Conservation (phyloP, 2,888 invertebrate species). For the Laothoe populi region DNA sequence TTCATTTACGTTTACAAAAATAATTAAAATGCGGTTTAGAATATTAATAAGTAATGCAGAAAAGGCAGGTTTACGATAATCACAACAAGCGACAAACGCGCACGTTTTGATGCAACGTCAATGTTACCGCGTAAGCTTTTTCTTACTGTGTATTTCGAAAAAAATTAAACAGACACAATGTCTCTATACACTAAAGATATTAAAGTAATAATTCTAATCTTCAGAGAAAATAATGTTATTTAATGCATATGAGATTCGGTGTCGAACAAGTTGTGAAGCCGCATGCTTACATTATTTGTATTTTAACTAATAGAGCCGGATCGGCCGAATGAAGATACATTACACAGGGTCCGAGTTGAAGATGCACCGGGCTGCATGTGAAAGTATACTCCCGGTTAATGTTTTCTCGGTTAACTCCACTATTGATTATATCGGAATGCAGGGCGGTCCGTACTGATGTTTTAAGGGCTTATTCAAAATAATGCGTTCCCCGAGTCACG, state of each 20-base stretch:
- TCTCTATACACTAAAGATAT: neutral
- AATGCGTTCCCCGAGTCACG: constrained; percentile 31
- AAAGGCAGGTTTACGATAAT: no score
- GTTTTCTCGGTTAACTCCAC: constrained; percentile 36
- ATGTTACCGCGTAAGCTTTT: no score
- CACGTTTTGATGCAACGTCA: no score
- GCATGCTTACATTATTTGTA: constrained; percentile 22
- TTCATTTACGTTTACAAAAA: no score
- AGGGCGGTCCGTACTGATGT: constrained; percentile 35
- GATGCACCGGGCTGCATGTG: constrained; percentile 27
- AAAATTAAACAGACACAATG: no score
- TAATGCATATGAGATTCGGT: neutral
- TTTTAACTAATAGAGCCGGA: constrained; percentile 24
- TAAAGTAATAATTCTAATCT: neutral
- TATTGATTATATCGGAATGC: constrained; percentile 50
- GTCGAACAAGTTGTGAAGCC: constrained; percentile 16
- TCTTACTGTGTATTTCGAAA: no score
- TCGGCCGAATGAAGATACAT: constrained; percentile 23
- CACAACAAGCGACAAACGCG: no score
- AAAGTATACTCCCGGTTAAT: constrained; percentile 34
- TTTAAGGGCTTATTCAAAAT: constrained; percentile 36
- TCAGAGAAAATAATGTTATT: constrained; percentile 19
- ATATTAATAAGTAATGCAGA: no score
- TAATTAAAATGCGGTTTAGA: no score
- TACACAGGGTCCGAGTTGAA: constrained; percentile 5